Evolutionary conservation across 2,797 vertebrate genomes (phyloP), one percentile per base, ranked within the genome.

Genomic region (Danio tinwini): DNA sequence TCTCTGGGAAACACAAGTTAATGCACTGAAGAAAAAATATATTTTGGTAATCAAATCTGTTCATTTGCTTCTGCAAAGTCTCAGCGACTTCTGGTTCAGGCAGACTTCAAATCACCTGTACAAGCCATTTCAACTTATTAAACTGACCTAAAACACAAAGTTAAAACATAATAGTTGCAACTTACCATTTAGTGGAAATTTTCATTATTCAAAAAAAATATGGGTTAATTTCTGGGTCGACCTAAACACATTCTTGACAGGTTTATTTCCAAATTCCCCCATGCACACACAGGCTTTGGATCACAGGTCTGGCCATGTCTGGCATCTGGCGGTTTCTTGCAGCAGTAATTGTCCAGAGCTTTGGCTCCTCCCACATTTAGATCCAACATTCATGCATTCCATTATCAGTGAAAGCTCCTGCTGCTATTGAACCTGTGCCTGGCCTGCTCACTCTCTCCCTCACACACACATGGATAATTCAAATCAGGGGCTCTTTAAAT

Each of bases 381-480:
- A 61, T 74, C 81, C 42, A 53, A 76, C 84, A 82, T 52, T 49
- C 72, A 76, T 70, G 74, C 70, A 81, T 84, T 83, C 80, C 71
- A 78, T 82, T 81, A 81, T 83, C 73, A 81, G 79, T 80, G 61
- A 82, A 82, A 77, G 69, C 69, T 84, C 63, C 68, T 74, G 69
- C 52, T 80, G 67, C 37, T 72, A 55, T 49, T 78, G 62, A 73
- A 70, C 67, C 65, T 4, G 67, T 53, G 44, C 55, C 65, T 17
- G 55, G 61, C 17, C 61, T 59, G 53, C 72, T 59, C 55, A 19
- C 14, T 45, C 63, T 17, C 29, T 29, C 29, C 29, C 29, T 29
- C 29, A 29, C 29, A 29, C 29, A 29, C 29, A 79, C 72, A 85
- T 86, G 85, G 85, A 76, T 86, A 82, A 85, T 81, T 82, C 65